phyloP scores from a whole-genome alignment of 2,113 vertebrate genomes.

The Barbus barbus region DNA sequence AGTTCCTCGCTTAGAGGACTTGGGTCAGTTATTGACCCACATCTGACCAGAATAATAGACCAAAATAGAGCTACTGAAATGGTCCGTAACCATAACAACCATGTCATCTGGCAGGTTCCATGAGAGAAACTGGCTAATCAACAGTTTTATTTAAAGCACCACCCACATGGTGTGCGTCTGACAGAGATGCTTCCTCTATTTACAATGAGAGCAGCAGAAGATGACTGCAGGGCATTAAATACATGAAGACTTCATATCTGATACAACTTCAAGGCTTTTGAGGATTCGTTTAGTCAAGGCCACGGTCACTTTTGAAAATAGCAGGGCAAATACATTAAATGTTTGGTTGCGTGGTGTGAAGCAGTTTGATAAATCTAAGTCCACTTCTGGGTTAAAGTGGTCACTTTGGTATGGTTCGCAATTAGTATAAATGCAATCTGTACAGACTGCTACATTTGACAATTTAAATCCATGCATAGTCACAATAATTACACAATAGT shows the following conservation, averaged over 20 bases:
- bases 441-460: neutral
- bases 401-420: neutral
- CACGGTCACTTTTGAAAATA: neutral
- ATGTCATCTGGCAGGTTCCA: neutral
- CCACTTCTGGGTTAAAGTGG: neutral
- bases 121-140: slow-evolving; percentile 20
- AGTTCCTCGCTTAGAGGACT: neutral
- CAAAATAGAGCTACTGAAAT: slow-evolving; percentile 38
- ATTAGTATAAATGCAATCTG: neutral
- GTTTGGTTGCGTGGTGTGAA: neutral
- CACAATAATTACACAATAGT: neutral
- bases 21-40: neutral
- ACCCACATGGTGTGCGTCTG: slow-evolving; percentile 38
- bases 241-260: slow-evolving; percentile 17
- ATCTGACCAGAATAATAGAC: slow-evolving; percentile 26
- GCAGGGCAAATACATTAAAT: neutral
- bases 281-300: neutral
- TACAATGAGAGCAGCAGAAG: neutral
- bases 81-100: slow-evolving; percentile 22
- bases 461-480: neutral
- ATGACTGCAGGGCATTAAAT: slow-evolving; percentile 13
- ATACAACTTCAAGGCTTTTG: neutral
- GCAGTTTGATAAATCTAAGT: neutral
- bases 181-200: slow-evolving; percentile 28
- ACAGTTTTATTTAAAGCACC: slow-evolving; percentile 42